Base-by-base conservation (phyloP, 2,797 vertebrate genomes). In the Sylvilagus floridanus region DNA sequence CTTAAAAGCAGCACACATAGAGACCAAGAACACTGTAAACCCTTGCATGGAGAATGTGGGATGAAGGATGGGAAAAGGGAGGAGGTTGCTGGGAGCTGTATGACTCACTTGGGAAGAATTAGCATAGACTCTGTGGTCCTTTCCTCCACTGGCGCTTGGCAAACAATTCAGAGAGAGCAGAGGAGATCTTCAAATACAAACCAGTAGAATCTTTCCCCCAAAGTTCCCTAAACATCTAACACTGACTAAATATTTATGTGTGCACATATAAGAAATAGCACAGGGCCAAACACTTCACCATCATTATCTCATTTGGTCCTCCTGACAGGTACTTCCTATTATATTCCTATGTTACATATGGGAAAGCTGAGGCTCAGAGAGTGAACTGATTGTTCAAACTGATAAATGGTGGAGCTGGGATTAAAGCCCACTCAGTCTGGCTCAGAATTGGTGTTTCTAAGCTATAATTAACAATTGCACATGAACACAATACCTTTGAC, bases 161-260 rank as follows among this genome's bases (percentile, higher is more conserved):
- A n/a, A 89, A 65, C 60, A 73, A 26, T 26, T 57, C 37, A 63
- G 60, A 68, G 60, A 68, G 12, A 42, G 28, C 6, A 60, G 50
- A 91, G 88, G 21, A n/a, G 60, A 63, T 52, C 16, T 88, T 42
- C 57, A 87, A 93, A 81, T 7, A 78, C 62, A 89, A 84, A 57
- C 47, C 32, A 35, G 22, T 88, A 19, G 87, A 87, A 42, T 30
- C 5, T 2, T 66, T 68, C 1, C 0, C 3, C 4, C 3, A 19
- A 84, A 66, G 2, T 32, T 28, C 6, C 62, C 37, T 78, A 13
- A 85, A 32, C 35, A 19, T 22, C 26, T 52, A 57, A 32, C 10
- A 62, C 42, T 79, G 63, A 26, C 60, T 4, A 28, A 60, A 4
- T 37, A 30, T 35, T 42, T 75, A 9, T 52, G 0, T 30, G 26